Conservation (phyloP, 2,113 vertebrate genomes). For the Canis aureus region DNA sequence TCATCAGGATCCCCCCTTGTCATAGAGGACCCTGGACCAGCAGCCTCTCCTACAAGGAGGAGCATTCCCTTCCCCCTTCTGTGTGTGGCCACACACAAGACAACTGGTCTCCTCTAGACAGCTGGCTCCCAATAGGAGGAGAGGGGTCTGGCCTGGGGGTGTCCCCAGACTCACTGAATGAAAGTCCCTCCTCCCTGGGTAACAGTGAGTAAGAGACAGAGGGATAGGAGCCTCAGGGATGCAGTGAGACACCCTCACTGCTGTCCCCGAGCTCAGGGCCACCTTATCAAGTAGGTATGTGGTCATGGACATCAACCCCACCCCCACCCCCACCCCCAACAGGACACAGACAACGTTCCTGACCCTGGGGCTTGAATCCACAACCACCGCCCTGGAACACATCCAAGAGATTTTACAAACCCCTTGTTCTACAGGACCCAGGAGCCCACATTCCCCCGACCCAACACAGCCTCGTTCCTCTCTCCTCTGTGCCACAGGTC, state of each 20-base stretch:
- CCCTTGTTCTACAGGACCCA: neutral
- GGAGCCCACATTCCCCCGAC: rapidly evolving
- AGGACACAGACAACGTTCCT: too few relatives aligned
- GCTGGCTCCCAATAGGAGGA: neutral
- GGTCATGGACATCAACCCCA: neutral
- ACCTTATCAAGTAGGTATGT: neutral
- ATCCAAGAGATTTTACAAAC: neutral
- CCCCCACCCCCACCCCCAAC: rapidly evolving
- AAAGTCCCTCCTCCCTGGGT: neutral
- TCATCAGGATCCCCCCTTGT: rapidly evolving
- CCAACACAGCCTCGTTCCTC: neutral
- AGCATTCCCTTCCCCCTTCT: neutral
- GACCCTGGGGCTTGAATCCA: rapidly evolving
- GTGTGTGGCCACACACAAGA: neutral
- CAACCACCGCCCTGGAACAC: neutral
- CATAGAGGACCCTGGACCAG: neutral
- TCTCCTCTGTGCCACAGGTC: rapidly evolving
- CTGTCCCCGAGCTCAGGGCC: neutral
- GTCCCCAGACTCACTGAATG: too few relatives aligned
- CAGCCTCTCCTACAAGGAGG: neutral
- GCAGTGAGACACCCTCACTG: neutral
- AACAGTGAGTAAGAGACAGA: neutral
- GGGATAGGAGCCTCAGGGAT: too few relatives aligned
- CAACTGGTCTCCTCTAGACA: too few relatives aligned
- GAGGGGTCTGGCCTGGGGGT: neutral